phyloP scores from a whole-genome alignment of 2,113 vertebrate species.

The Sorex fumeus region DNA sequence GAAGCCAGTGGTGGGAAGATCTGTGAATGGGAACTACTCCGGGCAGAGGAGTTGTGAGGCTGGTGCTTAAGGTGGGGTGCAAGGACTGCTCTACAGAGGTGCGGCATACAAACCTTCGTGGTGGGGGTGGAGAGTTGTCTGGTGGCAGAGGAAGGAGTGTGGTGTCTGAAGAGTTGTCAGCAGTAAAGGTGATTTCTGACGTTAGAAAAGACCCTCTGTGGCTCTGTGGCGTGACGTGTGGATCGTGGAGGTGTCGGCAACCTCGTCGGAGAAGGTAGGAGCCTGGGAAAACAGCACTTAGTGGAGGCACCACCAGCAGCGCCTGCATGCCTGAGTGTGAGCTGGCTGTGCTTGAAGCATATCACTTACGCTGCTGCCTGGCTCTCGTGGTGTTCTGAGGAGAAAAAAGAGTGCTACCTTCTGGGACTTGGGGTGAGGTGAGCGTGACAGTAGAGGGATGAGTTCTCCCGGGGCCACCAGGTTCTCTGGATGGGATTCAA shows the following conservation, averaged over 20 bases:
- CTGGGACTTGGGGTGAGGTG: background rate
- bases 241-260: no score
- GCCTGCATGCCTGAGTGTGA: no score
- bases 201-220: background rate
- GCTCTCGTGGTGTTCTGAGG: background rate
- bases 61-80: no score
- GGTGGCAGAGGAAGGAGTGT: background rate
- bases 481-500: background rate
- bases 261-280: background rate
- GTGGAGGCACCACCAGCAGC: background rate
- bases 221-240: background rate
- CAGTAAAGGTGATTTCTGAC: background rate
- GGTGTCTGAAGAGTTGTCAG: background rate
- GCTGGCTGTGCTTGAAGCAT: background rate
- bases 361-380: background rate
- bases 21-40: background rate
- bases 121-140: background rate
- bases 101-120: background rate
- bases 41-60: background rate
- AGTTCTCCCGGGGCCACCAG: background rate
- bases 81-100: no score
- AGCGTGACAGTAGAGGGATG: background rate
- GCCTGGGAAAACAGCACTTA: background rate
- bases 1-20: background rate
- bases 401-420: background rate